A percentile compares a stretch with the other conserved stretches of the same genome.
phyloP scores from a whole-genome alignment of 2,888 invertebrate genomes.

The Hypomecis punctinalis region DNA sequence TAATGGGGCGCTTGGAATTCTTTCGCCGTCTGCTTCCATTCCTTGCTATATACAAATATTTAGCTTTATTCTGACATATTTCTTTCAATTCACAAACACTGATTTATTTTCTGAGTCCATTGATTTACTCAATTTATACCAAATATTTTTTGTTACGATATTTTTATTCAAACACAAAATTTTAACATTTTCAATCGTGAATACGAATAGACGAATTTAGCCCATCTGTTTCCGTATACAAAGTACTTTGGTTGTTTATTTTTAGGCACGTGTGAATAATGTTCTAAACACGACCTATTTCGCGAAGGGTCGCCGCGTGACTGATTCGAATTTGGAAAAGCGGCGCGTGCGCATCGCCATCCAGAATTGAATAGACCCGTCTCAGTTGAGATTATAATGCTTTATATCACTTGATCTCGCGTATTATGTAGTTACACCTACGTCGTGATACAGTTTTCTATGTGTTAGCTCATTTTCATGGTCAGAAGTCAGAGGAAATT shows the following conservation, averaged over 20 bases:
- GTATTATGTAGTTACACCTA: conserved; percentile 15
- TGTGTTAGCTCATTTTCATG: conserved; percentile 37
- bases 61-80: neutral
- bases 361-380: conserved; percentile 31
- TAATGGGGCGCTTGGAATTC: conserved; percentile 1
- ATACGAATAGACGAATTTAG: neutral
- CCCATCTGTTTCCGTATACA: conserved; percentile 3
- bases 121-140: neutral
- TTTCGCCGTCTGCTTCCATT: conserved; percentile 9
- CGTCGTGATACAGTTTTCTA: conserved; percentile 22
- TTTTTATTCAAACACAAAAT: neutral
- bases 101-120: conserved; percentile 1
- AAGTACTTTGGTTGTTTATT: conserved; percentile 13
- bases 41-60: neutral
- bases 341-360: conserved; percentile 37
- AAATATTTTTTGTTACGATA: neutral
- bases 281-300: conserved; percentile 26
- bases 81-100: neutral
- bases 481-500: conserved; percentile 30
- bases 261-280: conserved; percentile 2
- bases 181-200: conserved; percentile 12
- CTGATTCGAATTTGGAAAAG: conserved; percentile 29
- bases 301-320: conserved; percentile 33
- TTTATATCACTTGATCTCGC: conserved; percentile 22
- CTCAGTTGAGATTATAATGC: conserved; percentile 31